A percentile compares a stretch with the other conserved stretches of the same genome.
Conservation (phyloP, 92 coral and sea anemone genomes). For the Zoanthus sociatus region DNA sequence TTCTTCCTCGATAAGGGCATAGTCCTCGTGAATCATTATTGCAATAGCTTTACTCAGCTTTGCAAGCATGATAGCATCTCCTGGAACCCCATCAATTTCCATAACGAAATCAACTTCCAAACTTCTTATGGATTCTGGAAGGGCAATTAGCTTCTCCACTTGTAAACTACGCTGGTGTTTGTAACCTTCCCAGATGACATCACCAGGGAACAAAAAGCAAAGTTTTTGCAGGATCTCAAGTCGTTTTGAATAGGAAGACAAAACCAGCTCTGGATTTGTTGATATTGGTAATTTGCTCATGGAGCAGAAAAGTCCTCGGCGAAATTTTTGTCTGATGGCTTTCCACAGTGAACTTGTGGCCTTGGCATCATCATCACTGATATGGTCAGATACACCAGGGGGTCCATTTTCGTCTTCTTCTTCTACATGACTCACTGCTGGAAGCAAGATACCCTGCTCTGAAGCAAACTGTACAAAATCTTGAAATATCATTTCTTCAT, state of each 20-base stretch:
- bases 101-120: conserved; percentile 59
- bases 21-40: conserved; percentile 79
- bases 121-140: conserved; percentile 58
- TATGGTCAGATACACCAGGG: conserved; percentile 44
- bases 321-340: conserved; percentile 66
- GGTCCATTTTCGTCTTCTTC: conserved; percentile 10
- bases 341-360: conserved; percentile 79
- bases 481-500: conserved; percentile 80
- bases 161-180: conserved; percentile 64
- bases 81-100: conserved; percentile 57
- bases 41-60: conserved; percentile 79
- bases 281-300: conserved; percentile 63
- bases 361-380: conserved; percentile 52
- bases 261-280: conserved; percentile 32
- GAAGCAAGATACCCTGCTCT: conserved; percentile 82
- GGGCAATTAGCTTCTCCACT: conserved; percentile 65
- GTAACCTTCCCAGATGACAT: conserved; percentile 74
- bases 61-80: conserved; percentile 67
- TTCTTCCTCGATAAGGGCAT: conserved; percentile 62
- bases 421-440: conserved; percentile 50
- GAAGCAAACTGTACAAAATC: conserved; percentile 87
- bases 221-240: conserved; percentile 67
- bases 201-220: conserved; percentile 74
- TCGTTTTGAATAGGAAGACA: conserved; percentile 45
- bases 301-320: conserved; percentile 64